Evolutionary conservation across 2,888 invertebrate genomes (phyloP).

Genomic region (Stenodera caucasica): DNA sequence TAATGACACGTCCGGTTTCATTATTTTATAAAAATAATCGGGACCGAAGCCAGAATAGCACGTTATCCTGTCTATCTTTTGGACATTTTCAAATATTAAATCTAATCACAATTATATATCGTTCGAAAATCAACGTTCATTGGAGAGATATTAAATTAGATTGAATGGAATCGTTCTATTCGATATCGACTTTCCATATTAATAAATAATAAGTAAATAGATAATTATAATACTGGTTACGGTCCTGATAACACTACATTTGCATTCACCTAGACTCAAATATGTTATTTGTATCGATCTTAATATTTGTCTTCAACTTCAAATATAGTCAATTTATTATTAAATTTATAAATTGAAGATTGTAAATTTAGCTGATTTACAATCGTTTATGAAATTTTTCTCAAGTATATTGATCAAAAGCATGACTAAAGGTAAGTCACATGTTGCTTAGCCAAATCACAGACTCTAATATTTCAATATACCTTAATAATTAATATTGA

Average conservation of each 20-base stretch:
- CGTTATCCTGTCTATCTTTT: background rate
- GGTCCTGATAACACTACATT: background rate
- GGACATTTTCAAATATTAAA: no score
- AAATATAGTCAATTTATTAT: background rate
- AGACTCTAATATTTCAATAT: no score
- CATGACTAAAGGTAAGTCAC: background rate
- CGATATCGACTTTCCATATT: no score
- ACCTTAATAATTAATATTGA: no score
- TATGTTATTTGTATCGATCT: background rate
- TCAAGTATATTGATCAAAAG: background rate
- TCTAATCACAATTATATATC: background rate
- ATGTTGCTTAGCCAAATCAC: background rate
- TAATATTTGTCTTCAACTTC: slow-evolving; percentile 1
- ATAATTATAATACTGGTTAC: background rate
- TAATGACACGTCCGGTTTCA: background rate
- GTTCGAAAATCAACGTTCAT: background rate
- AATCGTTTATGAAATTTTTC: no score
- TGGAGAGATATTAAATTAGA: background rate
- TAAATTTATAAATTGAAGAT: background rate
- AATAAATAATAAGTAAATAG: no score
- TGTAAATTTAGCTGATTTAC: background rate
- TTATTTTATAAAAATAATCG: background rate
- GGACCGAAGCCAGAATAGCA: background rate
- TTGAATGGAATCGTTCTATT: no score
- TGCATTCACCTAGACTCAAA: background rate